A percentile compares a stretch with the other conserved stretches of the same genome.
These are phyloP conservation scores for Pyrocephalus nanus DNA, from an alignment of 2,797 vertebrate species.

Conservation along the genomic window DNA sequence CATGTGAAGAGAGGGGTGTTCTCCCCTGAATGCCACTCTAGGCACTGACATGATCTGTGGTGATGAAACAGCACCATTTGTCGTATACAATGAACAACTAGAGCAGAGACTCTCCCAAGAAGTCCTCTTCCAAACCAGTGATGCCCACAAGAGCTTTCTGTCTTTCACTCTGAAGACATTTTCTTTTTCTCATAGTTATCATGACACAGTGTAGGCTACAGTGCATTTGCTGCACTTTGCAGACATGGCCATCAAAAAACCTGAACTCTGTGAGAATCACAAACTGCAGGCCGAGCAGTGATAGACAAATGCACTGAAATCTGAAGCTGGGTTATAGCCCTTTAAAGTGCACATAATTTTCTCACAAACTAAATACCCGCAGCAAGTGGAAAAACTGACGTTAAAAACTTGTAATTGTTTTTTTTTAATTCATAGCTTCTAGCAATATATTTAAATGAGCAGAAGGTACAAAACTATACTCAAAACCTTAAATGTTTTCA, in stretches of 20 bases:
- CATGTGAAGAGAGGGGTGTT: not conserved
- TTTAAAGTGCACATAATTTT: not conserved
- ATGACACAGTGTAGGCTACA: not conserved
- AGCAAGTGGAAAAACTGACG: constrained; percentile 7
- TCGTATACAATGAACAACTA: not conserved
- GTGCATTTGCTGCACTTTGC: not conserved
- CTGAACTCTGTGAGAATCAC: not conserved
- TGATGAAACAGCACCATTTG: not conserved
- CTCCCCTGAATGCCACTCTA: not conserved
- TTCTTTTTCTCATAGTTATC: not conserved
- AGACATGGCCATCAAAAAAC: not conserved
- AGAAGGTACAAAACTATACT: not conserved
- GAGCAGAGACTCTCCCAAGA: not conserved
- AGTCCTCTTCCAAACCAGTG: not conserved
- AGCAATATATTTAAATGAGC: not conserved
- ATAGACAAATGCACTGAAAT: not conserved
- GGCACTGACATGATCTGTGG: not conserved
- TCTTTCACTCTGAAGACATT: not conserved
- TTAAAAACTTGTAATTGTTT: not conserved
- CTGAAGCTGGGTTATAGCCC: not conserved
- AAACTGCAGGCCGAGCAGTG: not conserved
- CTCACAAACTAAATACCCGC: not conserved
- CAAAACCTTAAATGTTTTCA: constrained; percentile 32
- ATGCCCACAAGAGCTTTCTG: not conserved
- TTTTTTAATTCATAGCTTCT: not conserved